Base-by-base conservation (phyloP, 2,888 invertebrate genomes). In the Melangyna quadrimaculata region DNA sequence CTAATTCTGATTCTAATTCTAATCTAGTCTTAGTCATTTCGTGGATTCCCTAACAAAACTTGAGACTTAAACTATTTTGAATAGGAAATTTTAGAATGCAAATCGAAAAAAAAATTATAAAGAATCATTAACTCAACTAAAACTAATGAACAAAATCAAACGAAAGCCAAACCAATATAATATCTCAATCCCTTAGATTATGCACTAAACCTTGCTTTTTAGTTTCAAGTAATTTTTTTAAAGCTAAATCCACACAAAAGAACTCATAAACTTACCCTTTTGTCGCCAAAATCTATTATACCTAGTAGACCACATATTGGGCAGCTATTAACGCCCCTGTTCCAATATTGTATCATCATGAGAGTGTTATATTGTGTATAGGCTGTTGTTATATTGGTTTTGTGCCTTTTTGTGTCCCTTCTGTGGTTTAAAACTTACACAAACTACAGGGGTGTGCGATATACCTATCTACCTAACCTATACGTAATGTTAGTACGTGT, bases 291-390 rank as follows among this genome's bases (percentile, higher is more conserved):
- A 45, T 32, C 53, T 67, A 74, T 55, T 35, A 69, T 10, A 51
- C 57, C 53, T 67, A 74, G 48, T 35, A 69, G 14, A 51, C 57
- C 86, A 86, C 86, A 86, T 86, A 86, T 86, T 86, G 86, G 86
- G 77, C 86, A 86, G 77, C 81, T 75, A 86, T 86, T 81, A 86
- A 86, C 86, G 70, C 86, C 81, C 86, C 63, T 81, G 86, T 78
- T 67, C 17, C 32, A 63, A 63, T 40, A 75, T 45, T n/a, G 6
- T 27, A 35, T 19, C 51, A 51, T 14, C 51, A 51, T 51, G 57
- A 51, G 35, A n/a, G 6, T 40, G 45, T 22, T 22, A 65, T 19
- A 29, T n/a, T n/a, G n/a, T n/a, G 29, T 14, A 40, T 40, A 40
- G n/a, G 40, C n/a, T n/a, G 27, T 27, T 19, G 43, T 67, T 75